phyloP scores from a whole-genome alignment of 2,113 vertebrate species.

The Bubo bubo region DNA sequence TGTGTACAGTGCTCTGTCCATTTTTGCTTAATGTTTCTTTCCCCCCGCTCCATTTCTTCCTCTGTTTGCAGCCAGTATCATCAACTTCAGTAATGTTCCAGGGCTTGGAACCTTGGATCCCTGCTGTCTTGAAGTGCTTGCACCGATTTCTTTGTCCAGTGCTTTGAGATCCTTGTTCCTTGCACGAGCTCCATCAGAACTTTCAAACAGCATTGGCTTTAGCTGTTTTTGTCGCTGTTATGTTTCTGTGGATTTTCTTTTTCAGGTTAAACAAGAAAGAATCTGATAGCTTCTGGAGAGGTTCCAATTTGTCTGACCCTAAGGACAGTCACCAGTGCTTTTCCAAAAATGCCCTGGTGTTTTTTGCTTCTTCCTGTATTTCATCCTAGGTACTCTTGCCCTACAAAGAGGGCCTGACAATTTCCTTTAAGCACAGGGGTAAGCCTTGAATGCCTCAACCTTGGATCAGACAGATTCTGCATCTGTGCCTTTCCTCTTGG shows the following conservation, averaged over 20 bases:
- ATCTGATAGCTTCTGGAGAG: neutral
- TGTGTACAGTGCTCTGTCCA: neutral
- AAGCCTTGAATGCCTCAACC: neutral
- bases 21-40: neutral
- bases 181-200: neutral
- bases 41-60: rapidly evolving
- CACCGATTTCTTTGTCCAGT: neutral
- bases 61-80: neutral
- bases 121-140: neutral
- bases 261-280: neutral
- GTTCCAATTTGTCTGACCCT: neutral
- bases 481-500: neutral
- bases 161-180: neutral
- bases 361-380: neutral
- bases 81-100: neutral
- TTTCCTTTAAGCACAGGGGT: neutral
- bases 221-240: rapidly evolving
- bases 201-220: neutral
- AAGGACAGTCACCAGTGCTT: neutral
- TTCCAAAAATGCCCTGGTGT: neutral
- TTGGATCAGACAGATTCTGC: neutral
- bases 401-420: neutral
- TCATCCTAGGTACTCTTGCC: neutral
- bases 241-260: neutral
- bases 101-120: neutral